Conservation (phyloP, 2,888 invertebrate genomes). For the Lepidochrysops patricia region DNA sequence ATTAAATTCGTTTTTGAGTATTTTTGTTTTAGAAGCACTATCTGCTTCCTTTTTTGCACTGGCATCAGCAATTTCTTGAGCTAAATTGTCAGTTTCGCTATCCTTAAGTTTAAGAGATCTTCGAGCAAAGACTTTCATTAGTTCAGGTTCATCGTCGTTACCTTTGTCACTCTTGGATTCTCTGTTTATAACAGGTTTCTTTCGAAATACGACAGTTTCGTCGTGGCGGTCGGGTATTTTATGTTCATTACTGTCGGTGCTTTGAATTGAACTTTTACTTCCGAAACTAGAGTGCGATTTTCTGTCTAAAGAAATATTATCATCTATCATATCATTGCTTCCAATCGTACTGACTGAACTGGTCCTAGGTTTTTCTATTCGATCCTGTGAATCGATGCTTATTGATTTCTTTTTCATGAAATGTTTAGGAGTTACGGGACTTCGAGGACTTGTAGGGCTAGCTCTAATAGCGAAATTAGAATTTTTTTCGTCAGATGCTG, state of each 20-base stretch:
- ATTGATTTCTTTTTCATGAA: slow-evolving; percentile 71
- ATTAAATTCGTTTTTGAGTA: slow-evolving; percentile 63
- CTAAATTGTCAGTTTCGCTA: slow-evolving; percentile 74
- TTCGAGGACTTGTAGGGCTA: slow-evolving; percentile 36
- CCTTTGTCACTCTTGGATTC: slow-evolving; percentile 56
- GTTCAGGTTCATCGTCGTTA: slow-evolving; percentile 82
- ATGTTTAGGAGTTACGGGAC: slow-evolving; percentile 61
- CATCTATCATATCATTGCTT: slow-evolving; percentile 60
- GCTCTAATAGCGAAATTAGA: slow-evolving; percentile 15
- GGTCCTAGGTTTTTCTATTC: slow-evolving; percentile 51
- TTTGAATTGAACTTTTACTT: slow-evolving; percentile 66
- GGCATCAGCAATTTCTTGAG: slow-evolving; percentile 71
- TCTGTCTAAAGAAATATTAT: slow-evolving; percentile 60
- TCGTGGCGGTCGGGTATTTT: slow-evolving; percentile 57
- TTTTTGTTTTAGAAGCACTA: slow-evolving; percentile 43
- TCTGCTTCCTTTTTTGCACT: slow-evolving; percentile 45
- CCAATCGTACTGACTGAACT: slow-evolving; percentile 60
- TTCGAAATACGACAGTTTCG: slow-evolving; percentile 70
- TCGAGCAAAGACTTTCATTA: slow-evolving; percentile 87
- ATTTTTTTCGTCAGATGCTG: slow-evolving; percentile 37
- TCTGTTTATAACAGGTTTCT: slow-evolving; percentile 66
- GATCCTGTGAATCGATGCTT: slow-evolving; percentile 71
- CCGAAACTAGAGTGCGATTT: slow-evolving; percentile 68
- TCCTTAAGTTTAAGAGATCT: slow-evolving; percentile 88
- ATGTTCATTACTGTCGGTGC: slow-evolving; percentile 59